These are phyloP conservation scores for Clepsis dumicolana DNA, from an alignment of 2,888 invertebrate genomes.

Conservation along the genomic window DNA sequence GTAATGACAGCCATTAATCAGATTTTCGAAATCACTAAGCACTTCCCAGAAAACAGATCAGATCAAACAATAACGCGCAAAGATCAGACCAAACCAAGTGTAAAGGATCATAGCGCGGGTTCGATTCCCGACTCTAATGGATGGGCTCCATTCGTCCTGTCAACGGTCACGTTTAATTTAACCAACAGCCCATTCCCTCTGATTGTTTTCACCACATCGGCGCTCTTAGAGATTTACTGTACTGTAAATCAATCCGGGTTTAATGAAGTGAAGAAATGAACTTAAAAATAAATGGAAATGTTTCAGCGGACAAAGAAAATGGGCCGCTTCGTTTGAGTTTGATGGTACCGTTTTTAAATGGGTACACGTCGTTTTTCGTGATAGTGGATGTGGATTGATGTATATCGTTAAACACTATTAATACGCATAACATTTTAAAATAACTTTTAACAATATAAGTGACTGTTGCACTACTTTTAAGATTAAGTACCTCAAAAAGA, in stretches of 20 bases:
- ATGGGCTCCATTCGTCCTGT: conserved; percentile 39
- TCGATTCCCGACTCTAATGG: conserved; percentile 41
- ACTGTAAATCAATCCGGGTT: conserved; percentile 42
- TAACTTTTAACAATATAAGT: no score
- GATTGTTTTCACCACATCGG: conserved; percentile 44
- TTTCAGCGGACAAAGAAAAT: conserved; percentile 29
- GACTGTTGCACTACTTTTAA: no score
- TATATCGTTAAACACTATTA: no score
- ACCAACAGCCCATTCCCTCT: conserved; percentile 42
- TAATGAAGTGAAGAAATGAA: conserved; percentile 42
- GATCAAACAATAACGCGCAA: conserved; percentile 1
- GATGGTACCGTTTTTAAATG: neutral
- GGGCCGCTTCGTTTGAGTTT: conserved; percentile 1
- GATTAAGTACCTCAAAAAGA: no score
- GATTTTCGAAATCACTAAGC: neutral
- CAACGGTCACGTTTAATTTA: conserved; percentile 44
- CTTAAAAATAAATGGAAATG: conserved; percentile 42
- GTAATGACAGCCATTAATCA: neutral
- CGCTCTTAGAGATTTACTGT: conserved; percentile 42
- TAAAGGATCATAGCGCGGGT: conserved; percentile 31
- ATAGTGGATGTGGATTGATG: neutral
- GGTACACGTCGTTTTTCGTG: neutral
- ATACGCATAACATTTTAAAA: no score
- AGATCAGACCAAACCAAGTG: conserved; percentile 13
- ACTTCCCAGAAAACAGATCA: neutral